Base-by-base conservation (phyloP, 2,797 vertebrate genomes). In the Huso huso region DNA sequence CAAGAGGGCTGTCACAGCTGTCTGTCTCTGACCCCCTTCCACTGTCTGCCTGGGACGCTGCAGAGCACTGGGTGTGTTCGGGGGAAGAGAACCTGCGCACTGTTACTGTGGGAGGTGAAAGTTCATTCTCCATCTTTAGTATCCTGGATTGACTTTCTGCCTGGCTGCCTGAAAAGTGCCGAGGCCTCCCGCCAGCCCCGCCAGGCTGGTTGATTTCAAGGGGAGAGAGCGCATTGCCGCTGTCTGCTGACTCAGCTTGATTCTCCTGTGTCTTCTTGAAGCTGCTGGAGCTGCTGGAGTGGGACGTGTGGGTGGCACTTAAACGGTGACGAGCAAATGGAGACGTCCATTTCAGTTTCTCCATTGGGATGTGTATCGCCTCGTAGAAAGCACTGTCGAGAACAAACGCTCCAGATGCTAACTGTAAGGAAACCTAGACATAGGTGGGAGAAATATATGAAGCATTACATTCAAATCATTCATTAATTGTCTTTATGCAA, bases 321-420 rank as follows among this genome's bases (percentile, higher is more conserved):
- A 78, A 77, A 64, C 95, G 93, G 80, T 97, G 96, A 80, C 91
- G 91, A 77, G 78, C 60, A 4, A 98, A 98, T 0, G 95, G 96
- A 0, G 96, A 98, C 0, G 93, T 94, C 95, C 96, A 93, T 84
- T 93, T 95, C 15, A 99, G 87, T 78, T 97, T 97, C 79, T 97
- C 93, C 90, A 97, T 91, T 70, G 95, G 95, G 70, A 98, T 93
- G 4, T 69, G 88, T 59, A 91, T 77, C 51, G 92, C 88, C 0
- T 92, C 74, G 0, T 92, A 97, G 79, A 99, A 91, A 64, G 90
- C 89, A 0, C 75, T 53, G 66, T 91, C 92, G 68, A 99, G 77
- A 48, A 89, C 79, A 64, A 97, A 98, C 6, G 94, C 93, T 11
- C 96, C 96, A 0, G 91, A 89, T 3, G 95, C 96, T 79, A 95